phyloP scores from a whole-genome alignment of 2,888 invertebrate genomes.

The Heterodera filipjevi region DNA sequence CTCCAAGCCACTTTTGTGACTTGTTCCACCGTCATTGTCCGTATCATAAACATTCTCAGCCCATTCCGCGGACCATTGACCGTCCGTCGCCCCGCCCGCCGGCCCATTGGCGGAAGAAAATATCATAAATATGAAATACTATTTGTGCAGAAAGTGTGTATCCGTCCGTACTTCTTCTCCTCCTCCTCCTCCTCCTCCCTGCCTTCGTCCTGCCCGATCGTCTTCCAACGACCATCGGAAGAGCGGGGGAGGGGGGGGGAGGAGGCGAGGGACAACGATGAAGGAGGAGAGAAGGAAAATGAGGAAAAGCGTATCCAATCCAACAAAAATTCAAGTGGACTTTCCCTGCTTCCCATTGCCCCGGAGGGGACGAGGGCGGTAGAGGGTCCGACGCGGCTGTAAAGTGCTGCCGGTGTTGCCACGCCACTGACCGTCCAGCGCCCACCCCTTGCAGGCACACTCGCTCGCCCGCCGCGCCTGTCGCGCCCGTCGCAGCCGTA shows the following conservation, averaged over 20 bases:
- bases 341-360: neutral
- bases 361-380: neutral
- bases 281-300: neutral
- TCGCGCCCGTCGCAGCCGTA: no score
- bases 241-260: neutral
- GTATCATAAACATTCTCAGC: no score
- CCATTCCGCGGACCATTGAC: neutral
- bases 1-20: no score
- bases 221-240: neutral
- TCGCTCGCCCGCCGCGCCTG: no score
- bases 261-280: neutral
- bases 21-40: no score
- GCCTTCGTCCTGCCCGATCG: neutral
- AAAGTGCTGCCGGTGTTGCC: neutral
- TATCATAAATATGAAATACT: neutral
- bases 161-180: neutral
- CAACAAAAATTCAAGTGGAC: conserved; percentile 9
- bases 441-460: no score
- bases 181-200: neutral
- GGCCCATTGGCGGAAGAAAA: neutral
- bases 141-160: neutral
- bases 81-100: neutral
- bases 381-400: neutral
- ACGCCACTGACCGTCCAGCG: neutral
- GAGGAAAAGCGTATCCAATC: neutral